phyloP scores from a whole-genome alignment of 2,888 invertebrate genomes.

The Drosophila nigricruria region DNA sequence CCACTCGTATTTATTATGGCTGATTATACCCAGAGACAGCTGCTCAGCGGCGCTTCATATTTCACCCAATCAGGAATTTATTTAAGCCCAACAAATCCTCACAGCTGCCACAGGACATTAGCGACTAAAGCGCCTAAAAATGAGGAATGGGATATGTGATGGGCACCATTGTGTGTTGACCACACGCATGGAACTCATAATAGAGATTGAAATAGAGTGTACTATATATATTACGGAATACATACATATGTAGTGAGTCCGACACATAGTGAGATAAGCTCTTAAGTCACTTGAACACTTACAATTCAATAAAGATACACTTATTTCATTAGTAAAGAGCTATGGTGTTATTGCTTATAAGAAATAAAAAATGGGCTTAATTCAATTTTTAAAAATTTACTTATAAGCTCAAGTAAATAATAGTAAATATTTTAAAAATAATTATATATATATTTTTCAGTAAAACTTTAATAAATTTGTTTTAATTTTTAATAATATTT shows the following conservation, averaged over 20 bases:
- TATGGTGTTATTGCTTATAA: too few relatives aligned
- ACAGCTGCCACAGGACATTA: slow-evolving; percentile 52
- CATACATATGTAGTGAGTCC: not conserved
- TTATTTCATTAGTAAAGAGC: not conserved
- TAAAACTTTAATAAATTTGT: too few relatives aligned
- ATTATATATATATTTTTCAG: too few relatives aligned
- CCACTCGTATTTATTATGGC: slow-evolving; percentile 43
- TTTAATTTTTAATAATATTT: too few relatives aligned
- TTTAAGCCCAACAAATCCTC: slow-evolving; percentile 66
- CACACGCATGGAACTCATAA: slow-evolving; percentile 16
- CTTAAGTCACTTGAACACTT: not conserved
- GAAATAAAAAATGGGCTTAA: too few relatives aligned
- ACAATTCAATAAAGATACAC: not conserved
- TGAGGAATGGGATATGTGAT: not conserved
- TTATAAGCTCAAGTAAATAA: too few relatives aligned
- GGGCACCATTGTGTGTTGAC: slow-evolving; percentile 29
- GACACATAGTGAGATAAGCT: not conserved
- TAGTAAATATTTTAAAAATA: too few relatives aligned
- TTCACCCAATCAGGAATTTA: slow-evolving; percentile 55
- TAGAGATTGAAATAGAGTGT: too few relatives aligned
- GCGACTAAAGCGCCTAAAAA: slow-evolving; percentile 5
- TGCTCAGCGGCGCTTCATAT: slow-evolving; percentile 51
- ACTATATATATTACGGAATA: not conserved
- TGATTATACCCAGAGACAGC: slow-evolving; percentile 53
- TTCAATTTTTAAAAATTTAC: too few relatives aligned